Evolutionary conservation across 2,113 vertebrate genomes (phyloP).

Genomic region (Gopherus evgoodei): DNA sequence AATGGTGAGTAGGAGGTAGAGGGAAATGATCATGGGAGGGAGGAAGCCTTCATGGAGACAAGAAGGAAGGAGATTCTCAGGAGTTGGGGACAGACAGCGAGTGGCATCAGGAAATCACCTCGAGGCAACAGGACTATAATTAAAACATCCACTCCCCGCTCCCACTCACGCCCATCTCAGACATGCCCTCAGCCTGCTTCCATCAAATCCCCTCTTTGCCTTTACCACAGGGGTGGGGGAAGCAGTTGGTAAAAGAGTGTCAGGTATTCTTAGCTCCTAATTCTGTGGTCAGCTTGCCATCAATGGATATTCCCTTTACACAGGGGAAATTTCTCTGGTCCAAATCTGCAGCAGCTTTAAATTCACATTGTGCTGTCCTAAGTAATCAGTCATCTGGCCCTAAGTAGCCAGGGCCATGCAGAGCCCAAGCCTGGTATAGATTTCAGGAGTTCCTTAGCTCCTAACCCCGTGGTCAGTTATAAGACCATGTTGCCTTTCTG

Average conservation of each 20-base stretch:
- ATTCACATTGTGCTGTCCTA: not conserved
- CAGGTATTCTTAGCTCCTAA: not conserved
- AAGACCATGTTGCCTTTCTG: not conserved
- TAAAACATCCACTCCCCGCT: constrained; percentile 34
- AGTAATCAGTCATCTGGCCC: not conserved
- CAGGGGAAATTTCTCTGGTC: not conserved
- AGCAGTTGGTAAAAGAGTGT: not conserved
- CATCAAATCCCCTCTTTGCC: not conserved
- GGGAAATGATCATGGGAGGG: not conserved
- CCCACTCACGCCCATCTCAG: not conserved
- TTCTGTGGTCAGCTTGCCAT: not conserved
- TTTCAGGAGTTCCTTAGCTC: not conserved
- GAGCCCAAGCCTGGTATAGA: not conserved
- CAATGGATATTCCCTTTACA: not conserved
- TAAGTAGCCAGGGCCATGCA: not conserved
- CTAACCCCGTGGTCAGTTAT: not conserved
- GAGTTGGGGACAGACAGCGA: constrained; percentile 17
- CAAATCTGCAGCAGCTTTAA: not conserved
- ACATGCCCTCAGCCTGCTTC: not conserved
- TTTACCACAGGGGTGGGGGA: not conserved
- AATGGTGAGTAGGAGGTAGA: not conserved
- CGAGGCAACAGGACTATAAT: constrained; percentile 12
- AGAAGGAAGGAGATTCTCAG: constrained; percentile 2
- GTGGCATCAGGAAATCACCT: constrained; percentile 8
- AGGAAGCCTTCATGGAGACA: not conserved